These are phyloP conservation scores for Diarsia dahlii DNA, from an alignment of 2,888 invertebrate genomes.

Conservation along the genomic window DNA sequence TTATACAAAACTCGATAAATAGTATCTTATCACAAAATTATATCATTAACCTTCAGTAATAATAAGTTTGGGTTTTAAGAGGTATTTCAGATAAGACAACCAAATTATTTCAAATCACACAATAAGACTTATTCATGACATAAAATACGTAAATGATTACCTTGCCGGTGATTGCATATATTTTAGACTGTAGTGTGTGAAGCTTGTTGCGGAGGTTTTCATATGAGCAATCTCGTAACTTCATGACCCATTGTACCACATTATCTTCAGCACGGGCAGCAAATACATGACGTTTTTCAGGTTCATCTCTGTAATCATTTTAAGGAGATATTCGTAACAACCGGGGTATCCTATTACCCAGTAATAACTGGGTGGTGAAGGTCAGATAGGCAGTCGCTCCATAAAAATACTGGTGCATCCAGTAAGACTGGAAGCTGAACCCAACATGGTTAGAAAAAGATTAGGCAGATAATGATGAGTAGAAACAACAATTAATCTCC, in stretches of 20 bases:
- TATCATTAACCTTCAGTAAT: conserved; percentile 1
- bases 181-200: conserved; percentile 92
- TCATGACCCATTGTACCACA: conserved; percentile 93
- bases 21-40: conserved; percentile 17
- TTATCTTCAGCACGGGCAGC: conserved; percentile 93
- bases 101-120: conserved; percentile 14
- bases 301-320: conserved; percentile 87
- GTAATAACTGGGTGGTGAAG: too few relatives aligned
- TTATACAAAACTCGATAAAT: background rate
- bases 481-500: background rate
- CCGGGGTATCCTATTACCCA: too few relatives aligned
- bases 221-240: conserved; percentile 93
- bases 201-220: conserved; percentile 92
- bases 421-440: too few relatives aligned
- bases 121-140: background rate
- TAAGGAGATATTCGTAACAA: background rate
- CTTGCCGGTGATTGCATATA: conserved; percentile 93
- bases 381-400: too few relatives aligned
- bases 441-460: too few relatives aligned
- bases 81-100: conserved; percentile 16
- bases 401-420: too few relatives aligned
- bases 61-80: background rate
- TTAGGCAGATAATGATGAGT: too few relatives aligned
- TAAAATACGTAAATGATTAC: conserved; percentile 73
- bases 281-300: conserved; percentile 93